Evolutionary conservation across 1,140 invertebrate genomes (phyloP).

Genomic region (Diorhabda elongata): DNA sequence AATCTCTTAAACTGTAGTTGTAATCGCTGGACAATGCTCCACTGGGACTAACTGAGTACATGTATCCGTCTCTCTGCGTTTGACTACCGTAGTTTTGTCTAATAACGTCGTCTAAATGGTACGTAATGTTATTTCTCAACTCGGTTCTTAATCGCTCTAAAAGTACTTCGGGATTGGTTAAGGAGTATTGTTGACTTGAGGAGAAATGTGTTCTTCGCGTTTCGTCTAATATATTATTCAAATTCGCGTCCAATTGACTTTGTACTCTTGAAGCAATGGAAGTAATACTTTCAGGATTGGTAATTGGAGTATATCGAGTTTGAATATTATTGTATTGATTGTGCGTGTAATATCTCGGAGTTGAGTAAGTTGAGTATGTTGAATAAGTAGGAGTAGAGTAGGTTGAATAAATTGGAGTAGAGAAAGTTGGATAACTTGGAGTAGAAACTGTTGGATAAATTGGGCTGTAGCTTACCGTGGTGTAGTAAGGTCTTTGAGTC

Average conservation of each 20-base stretch:
- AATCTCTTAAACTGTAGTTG: constrained; percentile 39
- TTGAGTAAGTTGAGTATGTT: constrained; percentile 3
- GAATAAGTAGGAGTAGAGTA: not conserved
- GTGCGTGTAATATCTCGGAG: not conserved
- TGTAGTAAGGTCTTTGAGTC: constrained; percentile 12
- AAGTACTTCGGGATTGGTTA: constrained; percentile 24
- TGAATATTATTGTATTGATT: constrained; percentile 7
- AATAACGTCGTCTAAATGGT: constrained; percentile 34
- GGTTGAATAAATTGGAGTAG: not conserved
- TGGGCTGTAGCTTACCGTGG: not conserved
- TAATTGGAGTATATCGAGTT: constrained; percentile 27
- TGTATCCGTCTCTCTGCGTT: constrained; percentile 30
- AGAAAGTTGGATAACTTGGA: not conserved
- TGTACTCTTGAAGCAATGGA: constrained; percentile 36
- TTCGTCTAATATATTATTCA: constrained; percentile 33
- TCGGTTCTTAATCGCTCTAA: constrained; percentile 34
- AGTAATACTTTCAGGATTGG: constrained; percentile 33
- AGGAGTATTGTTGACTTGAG: constrained; percentile 16
- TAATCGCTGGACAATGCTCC: constrained; percentile 24
- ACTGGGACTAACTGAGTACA: constrained; percentile 26
- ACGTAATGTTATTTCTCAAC: constrained; percentile 37
- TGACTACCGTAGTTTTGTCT: constrained; percentile 36
- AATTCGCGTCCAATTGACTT: constrained; percentile 28
- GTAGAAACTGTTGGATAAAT: not conserved
- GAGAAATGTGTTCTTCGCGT: constrained; percentile 30